Conservation (phyloP, 1,140 invertebrate species). For the Drosophila bipectinata region DNA sequence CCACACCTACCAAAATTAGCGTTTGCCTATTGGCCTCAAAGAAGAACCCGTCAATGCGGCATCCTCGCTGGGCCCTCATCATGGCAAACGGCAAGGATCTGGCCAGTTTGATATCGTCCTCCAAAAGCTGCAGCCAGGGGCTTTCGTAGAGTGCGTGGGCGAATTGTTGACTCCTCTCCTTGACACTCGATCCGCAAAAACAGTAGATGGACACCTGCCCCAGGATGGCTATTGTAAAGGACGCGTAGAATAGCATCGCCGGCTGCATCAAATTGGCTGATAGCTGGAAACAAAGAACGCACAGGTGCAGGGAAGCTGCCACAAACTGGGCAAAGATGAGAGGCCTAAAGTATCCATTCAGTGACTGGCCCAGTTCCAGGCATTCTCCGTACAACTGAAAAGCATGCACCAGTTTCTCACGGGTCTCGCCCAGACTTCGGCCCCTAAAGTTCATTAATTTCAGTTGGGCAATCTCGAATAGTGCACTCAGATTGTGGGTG, state of each 20-base stretch:
- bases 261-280: conserved; percentile 39
- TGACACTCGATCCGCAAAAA: conserved; percentile 38
- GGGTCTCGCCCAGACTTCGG: not conserved
- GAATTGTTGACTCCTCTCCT: conserved; percentile 23
- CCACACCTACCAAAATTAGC: conserved; percentile 25
- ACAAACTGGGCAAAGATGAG: conserved; percentile 47
- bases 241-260: conserved; percentile 40
- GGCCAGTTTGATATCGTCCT: conserved; percentile 2
- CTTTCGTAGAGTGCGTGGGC: conserved; percentile 37
- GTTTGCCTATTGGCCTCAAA: conserved; percentile 44
- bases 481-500: conserved; percentile 47
- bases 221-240: conserved; percentile 46
- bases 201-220: conserved; percentile 53
- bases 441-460: conserved; percentile 33
- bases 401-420: conserved; percentile 23
- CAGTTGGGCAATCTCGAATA: conserved; percentile 35
- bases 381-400: conserved; percentile 19
- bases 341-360: conserved; percentile 42
- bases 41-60: conserved; percentile 38
- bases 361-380: conserved; percentile 10
- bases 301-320: conserved; percentile 46
- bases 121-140: conserved; percentile 17
- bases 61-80: conserved; percentile 27
- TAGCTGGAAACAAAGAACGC: conserved; percentile 49
- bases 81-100: conserved; percentile 25